Evolutionary conservation across 2,888 invertebrate genomes (phyloP), one percentile per base, ranked within the genome.

Genomic region (Lamellibrachia columna): DNA sequence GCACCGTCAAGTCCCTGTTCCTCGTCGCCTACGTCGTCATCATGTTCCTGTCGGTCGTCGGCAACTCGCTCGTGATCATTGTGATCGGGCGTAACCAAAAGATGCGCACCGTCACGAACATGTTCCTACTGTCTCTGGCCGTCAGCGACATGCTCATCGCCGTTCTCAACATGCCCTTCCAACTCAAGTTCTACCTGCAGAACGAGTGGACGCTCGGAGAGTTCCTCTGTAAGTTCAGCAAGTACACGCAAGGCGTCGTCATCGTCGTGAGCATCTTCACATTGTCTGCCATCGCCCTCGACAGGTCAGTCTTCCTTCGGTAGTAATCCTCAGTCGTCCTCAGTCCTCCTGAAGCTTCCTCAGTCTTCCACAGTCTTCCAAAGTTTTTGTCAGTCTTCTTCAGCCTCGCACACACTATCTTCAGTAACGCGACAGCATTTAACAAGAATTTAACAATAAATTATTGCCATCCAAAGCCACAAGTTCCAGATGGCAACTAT

Each of bases 81-180:
- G 94, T 95, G 7, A 94, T 95, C 90, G 94, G 93, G 22, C 92
- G 93, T n/a, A 93, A 94, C 55, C 93, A 93, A 91, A 93, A 93
- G 90, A 92, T 94, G 90, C 93, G 94, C 90, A 94, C 95, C 6
- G 95, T 95, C 53, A 95, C 95, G 1, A 95, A 95, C 92, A 92
- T 95, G 92, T 95, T 95, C 93, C 95, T 95, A 9, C 90, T 95
- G 58, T 95, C 95, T 0, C 93, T 95, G 75, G 95, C 95, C 1
- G 94, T 95, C 91, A 95, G 95, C 55, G 95, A 95, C 92, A 90
- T 95, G n/a, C 92, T 95, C 60, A 94, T 95, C 22, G 95, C 95
- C n/a, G 90, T 52, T 8, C 40, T 95, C 40, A 95, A 95, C 92
- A 95, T 95, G 95, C 95, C 95, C 9, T 94, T 95, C 91, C 95